phyloP scores from a whole-genome alignment of 2,888 invertebrate species.

The Drosophila meridiana region DNA sequence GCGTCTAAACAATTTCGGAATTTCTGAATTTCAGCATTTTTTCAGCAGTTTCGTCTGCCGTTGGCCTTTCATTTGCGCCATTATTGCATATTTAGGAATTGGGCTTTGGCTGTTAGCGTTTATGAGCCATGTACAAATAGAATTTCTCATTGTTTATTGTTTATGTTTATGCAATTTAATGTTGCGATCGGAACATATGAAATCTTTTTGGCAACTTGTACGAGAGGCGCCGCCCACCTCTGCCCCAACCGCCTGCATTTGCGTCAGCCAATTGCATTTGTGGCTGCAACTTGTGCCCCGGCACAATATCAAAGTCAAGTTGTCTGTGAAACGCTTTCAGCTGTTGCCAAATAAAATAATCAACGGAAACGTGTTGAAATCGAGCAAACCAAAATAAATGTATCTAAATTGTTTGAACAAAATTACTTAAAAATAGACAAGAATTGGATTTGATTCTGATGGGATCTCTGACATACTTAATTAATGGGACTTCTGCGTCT shows the following conservation, averaged over 20 bases:
- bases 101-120: slow-evolving; percentile 39
- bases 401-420: background rate
- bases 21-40: background rate
- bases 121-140: slow-evolving; percentile 43
- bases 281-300: slow-evolving; percentile 39
- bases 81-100: slow-evolving; percentile 48
- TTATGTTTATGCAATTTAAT: slow-evolving; percentile 73
- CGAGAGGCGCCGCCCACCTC: slow-evolving; percentile 44
- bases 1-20: slow-evolving; percentile 46
- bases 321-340: slow-evolving; percentile 58
- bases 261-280: slow-evolving; percentile 20
- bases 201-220: slow-evolving; percentile 57
- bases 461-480: slow-evolving; percentile 7
- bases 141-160: slow-evolving; percentile 45
- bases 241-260: slow-evolving; percentile 12
- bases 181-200: slow-evolving; percentile 39
- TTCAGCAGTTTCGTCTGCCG: slow-evolving; percentile 1
- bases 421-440: background rate
- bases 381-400: slow-evolving; percentile 14
- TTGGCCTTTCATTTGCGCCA: slow-evolving; percentile 32
- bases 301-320: slow-evolving; percentile 72
- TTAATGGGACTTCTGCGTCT: slow-evolving; percentile 6
- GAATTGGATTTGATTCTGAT: slow-evolving; percentile 25
- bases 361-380: slow-evolving; percentile 47
- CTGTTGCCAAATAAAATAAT: slow-evolving; percentile 72